phyloP scores from a whole-genome alignment of 1,140 invertebrate species.

The Aphaenogaster rudis region DNA sequence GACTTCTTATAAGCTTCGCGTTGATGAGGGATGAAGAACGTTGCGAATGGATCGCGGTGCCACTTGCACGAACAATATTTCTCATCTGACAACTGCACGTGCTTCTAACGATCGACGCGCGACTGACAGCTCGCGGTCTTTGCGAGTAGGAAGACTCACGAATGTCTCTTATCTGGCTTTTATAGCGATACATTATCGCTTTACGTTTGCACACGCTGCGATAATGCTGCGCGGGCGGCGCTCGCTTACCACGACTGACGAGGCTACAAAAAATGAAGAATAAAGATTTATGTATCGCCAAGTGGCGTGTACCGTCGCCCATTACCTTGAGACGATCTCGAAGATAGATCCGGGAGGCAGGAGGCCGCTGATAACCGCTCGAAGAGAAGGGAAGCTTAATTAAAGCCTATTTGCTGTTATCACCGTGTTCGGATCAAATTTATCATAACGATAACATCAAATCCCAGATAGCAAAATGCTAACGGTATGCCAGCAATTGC shows the following conservation, averaged over 20 bases:
- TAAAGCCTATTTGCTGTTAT: not conserved
- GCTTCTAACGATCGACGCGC: conserved; percentile 67
- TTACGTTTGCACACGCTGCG: conserved; percentile 34
- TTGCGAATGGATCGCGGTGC: not conserved
- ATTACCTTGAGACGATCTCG: conserved; percentile 19
- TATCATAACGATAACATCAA: not conserved
- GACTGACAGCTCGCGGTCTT: conserved; percentile 78
- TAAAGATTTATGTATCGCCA: not conserved
- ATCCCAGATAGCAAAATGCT: too few relatives aligned
- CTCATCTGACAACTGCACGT: conserved; percentile 2
- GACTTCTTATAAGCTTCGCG: not conserved
- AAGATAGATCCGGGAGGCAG: not conserved
- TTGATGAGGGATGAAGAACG: not conserved
- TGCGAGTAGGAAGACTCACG: conserved; percentile 67
- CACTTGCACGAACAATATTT: not conserved
- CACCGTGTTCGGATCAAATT: not conserved
- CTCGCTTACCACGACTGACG: not conserved
- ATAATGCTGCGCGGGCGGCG: conserved; percentile 2
- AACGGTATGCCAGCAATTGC: too few relatives aligned
- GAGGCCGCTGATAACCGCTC: not conserved
- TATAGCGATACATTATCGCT: conserved; percentile 80
- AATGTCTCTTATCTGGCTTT: conserved; percentile 76
- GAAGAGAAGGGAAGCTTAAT: conserved; percentile 7
- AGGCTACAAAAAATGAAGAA: not conserved
- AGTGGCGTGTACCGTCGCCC: not conserved